Conservation (phyloP, 2,113 vertebrate species). For the Vidua chalybeata region DNA sequence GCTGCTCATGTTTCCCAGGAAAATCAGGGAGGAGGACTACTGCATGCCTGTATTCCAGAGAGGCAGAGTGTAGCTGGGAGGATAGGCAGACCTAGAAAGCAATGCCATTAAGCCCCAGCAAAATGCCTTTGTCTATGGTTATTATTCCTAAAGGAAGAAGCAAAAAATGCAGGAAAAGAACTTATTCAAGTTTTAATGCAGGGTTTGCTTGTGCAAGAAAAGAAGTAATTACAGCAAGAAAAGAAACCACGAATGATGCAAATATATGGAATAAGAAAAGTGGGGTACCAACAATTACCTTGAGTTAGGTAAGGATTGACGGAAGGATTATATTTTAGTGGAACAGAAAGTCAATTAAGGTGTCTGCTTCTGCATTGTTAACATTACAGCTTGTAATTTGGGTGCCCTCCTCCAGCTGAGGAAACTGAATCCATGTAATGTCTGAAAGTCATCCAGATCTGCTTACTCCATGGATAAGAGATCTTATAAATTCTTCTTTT, state of each 20-base stretch:
- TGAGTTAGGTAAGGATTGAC: background rate
- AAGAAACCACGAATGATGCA: background rate
- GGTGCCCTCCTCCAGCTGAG: background rate
- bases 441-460: background rate
- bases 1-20: conserved; percentile 7
- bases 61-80: background rate
- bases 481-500: background rate
- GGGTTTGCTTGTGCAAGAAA: background rate
- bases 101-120: background rate
- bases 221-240: background rate
- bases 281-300: background rate
- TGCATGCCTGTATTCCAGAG: background rate
- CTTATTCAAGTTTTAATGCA: background rate
- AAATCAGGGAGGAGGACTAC: background rate
- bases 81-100: background rate
- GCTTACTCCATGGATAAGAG: background rate
- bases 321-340: background rate
- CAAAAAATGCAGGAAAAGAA: background rate
- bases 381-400: background rate
- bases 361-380: background rate
- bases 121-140: background rate
- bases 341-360: background rate
- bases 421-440: background rate
- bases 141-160: background rate
- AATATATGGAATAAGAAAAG: background rate